Evolutionary conservation across 2,888 invertebrate genomes (phyloP), one percentile per base, ranked within the genome.

Genomic region (Rotaria macrura): DNA sequence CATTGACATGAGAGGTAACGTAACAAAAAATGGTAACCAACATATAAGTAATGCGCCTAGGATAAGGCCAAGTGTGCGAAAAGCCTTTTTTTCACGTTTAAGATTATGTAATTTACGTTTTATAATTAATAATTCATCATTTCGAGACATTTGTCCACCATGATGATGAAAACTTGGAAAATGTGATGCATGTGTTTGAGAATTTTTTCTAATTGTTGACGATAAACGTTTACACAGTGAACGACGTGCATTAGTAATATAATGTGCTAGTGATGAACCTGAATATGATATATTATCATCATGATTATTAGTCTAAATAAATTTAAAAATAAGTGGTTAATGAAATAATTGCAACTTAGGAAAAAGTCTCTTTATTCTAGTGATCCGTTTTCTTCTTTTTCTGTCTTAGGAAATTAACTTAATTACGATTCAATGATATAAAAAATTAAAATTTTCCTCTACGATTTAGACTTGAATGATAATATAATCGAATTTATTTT

Each of bases 21-120:
- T 92, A 86, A 94, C 90, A 91, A 94, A 94, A 90, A 94, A 94
- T 0, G 94, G 94, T 83, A 93, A 92, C 94, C 94, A 94, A 89
- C 94, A 94, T 34, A 93, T 88, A 3, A 94, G 92, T 89, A 94
- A 94, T 25, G 93, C 91, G 0, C 93, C 92, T 89, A 94, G 93
- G 20, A 94, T 92, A 88, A 93, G 93, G 10, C 93, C 93, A 25
- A 94, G 92, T 1, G 93, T 93, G 87, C 93, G 93, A 0, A 93
- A 93, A n/a, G 79, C 79, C 43, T 79, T 79, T n/a, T 79, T 40
- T 43, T 79, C 79, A 43, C 79, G 79, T 79, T 79, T 79, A 25
- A 79, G 43, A 79, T 79, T 79, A 79, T 79, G 40, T 79, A 79
- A 79, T 79, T 79, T 79, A 43, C 79, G 79, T 79, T n/a, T 79